A percentile compares a stretch with the other conserved stretches of the same genome.
Evolutionary conservation across 2,888 invertebrate genomes (phyloP).

Genomic region (Danaus chrysippus): DNA sequence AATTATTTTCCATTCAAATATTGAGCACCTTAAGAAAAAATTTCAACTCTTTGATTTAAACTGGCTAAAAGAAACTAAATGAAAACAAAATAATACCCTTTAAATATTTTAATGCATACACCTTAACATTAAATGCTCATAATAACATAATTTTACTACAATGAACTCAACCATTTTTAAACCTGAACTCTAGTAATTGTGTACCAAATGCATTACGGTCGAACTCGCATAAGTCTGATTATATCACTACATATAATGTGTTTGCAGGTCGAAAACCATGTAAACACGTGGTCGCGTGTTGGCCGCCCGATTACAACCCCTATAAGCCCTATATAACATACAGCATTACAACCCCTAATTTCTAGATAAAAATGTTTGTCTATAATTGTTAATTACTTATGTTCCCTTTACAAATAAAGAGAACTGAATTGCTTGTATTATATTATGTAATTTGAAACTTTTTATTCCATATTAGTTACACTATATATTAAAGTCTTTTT

Average conservation of each 20-base stretch:
- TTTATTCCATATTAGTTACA: too few relatives aligned
- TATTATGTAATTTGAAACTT: background rate
- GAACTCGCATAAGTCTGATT: background rate
- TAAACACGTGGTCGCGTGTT: constrained; percentile 22
- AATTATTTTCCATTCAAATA: too few relatives aligned
- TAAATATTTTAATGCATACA: too few relatives aligned
- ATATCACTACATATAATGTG: constrained; percentile 11
- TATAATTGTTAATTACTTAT: constrained; percentile 19
- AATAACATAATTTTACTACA: too few relatives aligned
- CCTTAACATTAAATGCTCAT: too few relatives aligned
- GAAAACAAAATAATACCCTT: too few relatives aligned
- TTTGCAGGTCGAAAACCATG: constrained; percentile 19
- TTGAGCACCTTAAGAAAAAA: too few relatives aligned
- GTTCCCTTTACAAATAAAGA: background rate
- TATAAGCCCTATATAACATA: constrained; percentile 13
- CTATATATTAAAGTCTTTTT: too few relatives aligned
- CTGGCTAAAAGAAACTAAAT: too few relatives aligned
- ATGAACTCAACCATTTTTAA: background rate
- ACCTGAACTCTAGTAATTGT: background rate
- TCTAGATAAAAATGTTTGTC: constrained; percentile 21
- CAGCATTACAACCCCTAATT: constrained; percentile 16
- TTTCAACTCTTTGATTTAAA: too few relatives aligned
- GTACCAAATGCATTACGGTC: background rate
- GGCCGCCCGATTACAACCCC: constrained; percentile 1
- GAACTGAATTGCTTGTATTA: background rate